Percentiles rank a stretch among this genome's conserved stretches.
These are phyloP conservation scores for Chelonia mydas DNA, from an alignment of 2,797 vertebrate genomes.

Conservation along the genomic window DNA sequence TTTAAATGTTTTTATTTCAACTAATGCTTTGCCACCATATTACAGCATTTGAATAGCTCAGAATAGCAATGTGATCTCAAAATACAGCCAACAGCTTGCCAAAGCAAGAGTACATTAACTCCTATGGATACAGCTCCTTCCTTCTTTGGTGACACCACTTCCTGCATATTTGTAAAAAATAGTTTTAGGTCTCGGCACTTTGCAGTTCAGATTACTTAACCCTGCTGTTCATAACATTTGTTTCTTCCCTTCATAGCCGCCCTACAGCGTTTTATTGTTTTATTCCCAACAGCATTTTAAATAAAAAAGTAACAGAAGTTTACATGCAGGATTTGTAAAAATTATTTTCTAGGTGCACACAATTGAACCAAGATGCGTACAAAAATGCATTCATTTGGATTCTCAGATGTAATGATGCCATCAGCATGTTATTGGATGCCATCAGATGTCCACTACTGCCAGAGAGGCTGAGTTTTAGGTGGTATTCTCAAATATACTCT, in stretches of 20 bases:
- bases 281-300: constrained; percentile 73
- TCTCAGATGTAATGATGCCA: neutral
- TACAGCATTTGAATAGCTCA: constrained; percentile 81
- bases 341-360: constrained; percentile 62
- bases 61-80: constrained; percentile 80
- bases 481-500: constrained; percentile 38
- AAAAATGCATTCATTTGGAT: constrained; percentile 82
- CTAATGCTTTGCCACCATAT: constrained; percentile 80
- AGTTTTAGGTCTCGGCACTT: constrained; percentile 70
- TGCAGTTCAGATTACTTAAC: constrained; percentile 61
- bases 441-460: neutral
- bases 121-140: constrained; percentile 72
- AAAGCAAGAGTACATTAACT: constrained; percentile 82
- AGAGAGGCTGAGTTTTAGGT: constrained; percentile 39
- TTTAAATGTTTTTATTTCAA: constrained; percentile 83
- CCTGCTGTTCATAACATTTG: constrained; percentile 53
- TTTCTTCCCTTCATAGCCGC: constrained; percentile 55
- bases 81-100: constrained; percentile 82
- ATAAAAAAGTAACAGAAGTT: constrained; percentile 62
- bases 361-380: constrained; percentile 80
- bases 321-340: constrained; percentile 71
- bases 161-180: constrained; percentile 78
- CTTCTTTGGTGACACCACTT: constrained; percentile 77
- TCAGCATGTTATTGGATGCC: neutral
- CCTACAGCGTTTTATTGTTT: constrained; percentile 42